Percentiles rank a stretch among this genome's conserved stretches.
These are phyloP conservation scores for Caenorhabditis uteleia DNA, from an alignment of 2,888 invertebrate genomes.

Conservation along the genomic window DNA sequence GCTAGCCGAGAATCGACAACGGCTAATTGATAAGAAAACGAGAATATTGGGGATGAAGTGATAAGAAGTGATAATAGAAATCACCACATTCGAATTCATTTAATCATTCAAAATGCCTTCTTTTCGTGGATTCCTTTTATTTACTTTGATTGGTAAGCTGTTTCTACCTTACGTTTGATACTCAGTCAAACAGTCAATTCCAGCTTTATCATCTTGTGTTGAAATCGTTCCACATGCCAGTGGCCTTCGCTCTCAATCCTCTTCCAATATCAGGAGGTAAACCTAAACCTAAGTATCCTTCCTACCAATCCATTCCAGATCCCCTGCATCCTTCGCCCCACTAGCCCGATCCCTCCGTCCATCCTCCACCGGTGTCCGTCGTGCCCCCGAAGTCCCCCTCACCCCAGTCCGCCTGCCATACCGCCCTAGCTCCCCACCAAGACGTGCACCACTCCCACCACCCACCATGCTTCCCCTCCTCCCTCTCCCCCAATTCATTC, in stretches of 20 bases:
- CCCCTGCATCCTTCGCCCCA: slow-evolving; percentile 32
- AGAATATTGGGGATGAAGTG: too few relatives aligned
- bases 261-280: too few relatives aligned
- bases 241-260: slow-evolving; percentile 1
- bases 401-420: slow-evolving; percentile 8
- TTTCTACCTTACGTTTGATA: not conserved
- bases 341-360: slow-evolving; percentile 33
- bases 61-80: too few relatives aligned
- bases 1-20: too few relatives aligned
- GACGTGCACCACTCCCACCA: slow-evolving; percentile 18
- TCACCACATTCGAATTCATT: too few relatives aligned
- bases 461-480: slow-evolving; percentile 15
- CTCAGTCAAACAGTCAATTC: slow-evolving; percentile 2
- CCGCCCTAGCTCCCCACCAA: slow-evolving; percentile 7
- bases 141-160: slow-evolving; percentile 30
- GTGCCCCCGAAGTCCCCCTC: slow-evolving; percentile 31
- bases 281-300: too few relatives aligned
- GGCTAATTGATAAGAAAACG: too few relatives aligned
- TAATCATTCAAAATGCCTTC: too few relatives aligned
- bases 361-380: slow-evolving; percentile 40
- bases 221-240: slow-evolving; percentile 32
- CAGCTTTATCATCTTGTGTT: slow-evolving; percentile 5
- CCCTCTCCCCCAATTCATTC: slow-evolving; percentile 33
- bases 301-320: slow-evolving; percentile 7
- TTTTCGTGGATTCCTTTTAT: too few relatives aligned